Evolutionary conservation across 2,797 vertebrate species (phyloP), one percentile per base, ranked within the genome.

Genomic region (Takifugu ocellatus): DNA sequence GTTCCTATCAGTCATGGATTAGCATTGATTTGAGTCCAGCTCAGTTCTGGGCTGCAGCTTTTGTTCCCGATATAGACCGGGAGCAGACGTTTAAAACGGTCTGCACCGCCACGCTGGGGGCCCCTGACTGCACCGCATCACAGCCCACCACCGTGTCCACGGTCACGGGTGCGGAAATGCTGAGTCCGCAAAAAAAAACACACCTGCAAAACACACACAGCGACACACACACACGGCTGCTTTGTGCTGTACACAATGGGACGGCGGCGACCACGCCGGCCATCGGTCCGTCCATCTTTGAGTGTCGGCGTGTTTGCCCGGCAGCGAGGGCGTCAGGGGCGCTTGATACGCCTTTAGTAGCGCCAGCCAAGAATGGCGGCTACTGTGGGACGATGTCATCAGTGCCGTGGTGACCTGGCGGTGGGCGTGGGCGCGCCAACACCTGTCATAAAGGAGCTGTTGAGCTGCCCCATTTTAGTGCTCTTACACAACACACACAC

Each of bases 1-100:
- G 84, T 84, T 75, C 57, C 57, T 75, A 86, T 90, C 79, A 83
- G 84, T 86, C 87, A 29, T 75, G 68, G 80, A 89, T 90, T 83
- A 88, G 74, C 72, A 89, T 85, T 71, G 87, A 90, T 84, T 78
- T 60, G 52, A 67, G 71, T 39, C 47, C 45, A 69, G 64, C 53
- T 70, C 9, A 9, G 53, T 50, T 59, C 26, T 44, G 60, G 61
- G 12, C 71, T 61, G 69, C 66, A 62, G 68, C 74, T 47, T 51
- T 65, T 58, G 60, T 59, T 75, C 81, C 68, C 70, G 74, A 77
- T 29, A 65, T 48, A 47, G 45, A 25, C 9, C 7, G 2, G 5
- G 44, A 46, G 44, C 36, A 43, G 43, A 60, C 10, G 33, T 45
- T 16, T 45, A 45, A 5, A 45, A 16, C 15, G 2, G 16, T 7